A percentile compares a stretch with the other conserved stretches of the same genome.
Conservation (phyloP, 2,113 vertebrate genomes). For the Harpagus bidentatus region DNA sequence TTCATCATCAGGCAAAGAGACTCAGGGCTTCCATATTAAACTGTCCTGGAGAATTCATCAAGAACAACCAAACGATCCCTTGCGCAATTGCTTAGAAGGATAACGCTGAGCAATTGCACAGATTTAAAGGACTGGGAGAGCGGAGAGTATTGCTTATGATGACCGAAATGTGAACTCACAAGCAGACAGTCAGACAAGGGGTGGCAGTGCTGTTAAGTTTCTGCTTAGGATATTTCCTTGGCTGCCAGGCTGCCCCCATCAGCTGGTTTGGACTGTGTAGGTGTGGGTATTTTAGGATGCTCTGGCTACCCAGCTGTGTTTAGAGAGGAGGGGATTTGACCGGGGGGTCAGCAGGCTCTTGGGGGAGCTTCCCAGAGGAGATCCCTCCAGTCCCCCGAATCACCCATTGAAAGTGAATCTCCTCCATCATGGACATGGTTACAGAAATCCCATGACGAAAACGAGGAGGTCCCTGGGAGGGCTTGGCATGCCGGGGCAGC, state of each 20-base stretch:
- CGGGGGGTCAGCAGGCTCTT: not conserved
- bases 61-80: not conserved
- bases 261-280: not conserved
- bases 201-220: not conserved
- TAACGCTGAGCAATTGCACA: not conserved
- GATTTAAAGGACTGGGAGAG: not conserved
- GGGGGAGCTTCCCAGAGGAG: not conserved
- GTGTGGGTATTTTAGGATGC: not conserved
- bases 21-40: not conserved
- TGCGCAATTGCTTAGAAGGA: not conserved
- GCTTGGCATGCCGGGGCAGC: accelerated
- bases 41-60: not conserved
- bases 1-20: not conserved
- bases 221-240: not conserved
- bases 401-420: not conserved
- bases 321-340: not conserved
- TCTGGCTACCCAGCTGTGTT: not conserved
- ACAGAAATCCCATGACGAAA: not conserved
- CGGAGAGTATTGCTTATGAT: not conserved
- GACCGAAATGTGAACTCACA: accelerated
- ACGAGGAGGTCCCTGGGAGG: not conserved
- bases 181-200: not conserved
- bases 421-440: not conserved
- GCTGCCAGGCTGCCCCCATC: not conserved
- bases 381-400: not conserved